Evolutionary conservation across 2,888 invertebrate genomes (phyloP), one percentile per base, ranked within the genome.

Genomic region (Drosophila suboccidentalis): DNA sequence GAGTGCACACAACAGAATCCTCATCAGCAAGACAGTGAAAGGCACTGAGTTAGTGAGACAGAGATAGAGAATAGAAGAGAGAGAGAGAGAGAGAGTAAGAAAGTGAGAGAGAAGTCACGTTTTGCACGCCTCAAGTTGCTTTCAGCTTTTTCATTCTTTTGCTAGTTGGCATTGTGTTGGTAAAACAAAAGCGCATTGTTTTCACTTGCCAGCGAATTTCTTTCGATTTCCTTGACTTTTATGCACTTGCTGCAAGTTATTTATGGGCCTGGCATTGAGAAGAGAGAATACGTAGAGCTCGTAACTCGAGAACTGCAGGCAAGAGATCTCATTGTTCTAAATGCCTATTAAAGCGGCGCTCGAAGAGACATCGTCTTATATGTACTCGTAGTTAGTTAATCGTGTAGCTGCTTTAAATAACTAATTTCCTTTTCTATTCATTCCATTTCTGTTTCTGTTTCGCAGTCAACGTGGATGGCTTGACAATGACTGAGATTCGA

Each of bases 401-500:
- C 71, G 71, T 39, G 15, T 58, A 22, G 41, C 15, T 46, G 9
- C 55, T 62, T 75, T 72, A 63, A 64, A 59, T 44, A 75, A 70
- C 71, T 46, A 59, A 58, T 43, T 34, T 49, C n/a, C 10, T 47
- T 32, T 34, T 6, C 5, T 57, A 29, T 54, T 49, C 10, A 46
- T 44, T 55, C 68, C 17, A 26, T 26, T 26, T 10, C 60, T 26
- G 5, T 26, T 78, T 82, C 22, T 22, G 22, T 22, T 22, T 22
- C 22, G 9, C 91, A 94, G 91, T 92, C 90, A 90, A 93, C 62
- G 94, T 93, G 44, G 91, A 91, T 61, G 93, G 94, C 75, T 93
- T 97, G 87, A 95, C 96, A 85, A 94, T 97, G 92, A 94, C 96
- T 79, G 97, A 97, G 92, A 94, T 97, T 64, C 94, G 96, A 82